phyloP scores from a whole-genome alignment of 2,888 invertebrate genomes.

The Eubasilissa splendida region DNA sequence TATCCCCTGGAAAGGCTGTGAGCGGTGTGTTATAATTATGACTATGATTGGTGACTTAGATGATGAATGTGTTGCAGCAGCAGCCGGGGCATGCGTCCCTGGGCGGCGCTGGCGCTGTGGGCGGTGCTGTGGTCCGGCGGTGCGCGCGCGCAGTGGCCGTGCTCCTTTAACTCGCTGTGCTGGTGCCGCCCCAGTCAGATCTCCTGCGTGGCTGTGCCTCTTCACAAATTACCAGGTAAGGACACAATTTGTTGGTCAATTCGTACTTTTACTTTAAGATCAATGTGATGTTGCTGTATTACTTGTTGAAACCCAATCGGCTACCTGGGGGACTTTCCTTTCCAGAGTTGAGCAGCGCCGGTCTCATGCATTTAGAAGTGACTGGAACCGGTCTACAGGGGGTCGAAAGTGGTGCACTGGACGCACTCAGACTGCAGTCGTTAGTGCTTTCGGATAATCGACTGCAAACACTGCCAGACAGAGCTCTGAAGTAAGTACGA shows the following conservation, averaged over 20 bases:
- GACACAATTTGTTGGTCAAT: too few species aligned
- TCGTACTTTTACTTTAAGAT: too few species aligned
- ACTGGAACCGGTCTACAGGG: constrained; percentile 86
- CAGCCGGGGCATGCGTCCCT: constrained; percentile 57
- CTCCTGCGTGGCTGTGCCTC: constrained; percentile 80
- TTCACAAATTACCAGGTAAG: constrained; percentile 81
- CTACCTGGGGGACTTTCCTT: not conserved
- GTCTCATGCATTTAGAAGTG: constrained; percentile 85
- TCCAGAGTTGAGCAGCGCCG: constrained; percentile 70
- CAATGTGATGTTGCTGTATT: too few species aligned
- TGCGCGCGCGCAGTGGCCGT: constrained; percentile 77
- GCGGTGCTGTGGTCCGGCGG: constrained; percentile 69
- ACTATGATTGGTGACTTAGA: too few species aligned
- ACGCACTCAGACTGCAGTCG: constrained; percentile 83
- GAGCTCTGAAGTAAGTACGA: constrained; percentile 80
- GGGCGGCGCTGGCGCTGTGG: constrained; percentile 49
- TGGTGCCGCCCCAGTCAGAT: constrained; percentile 79
- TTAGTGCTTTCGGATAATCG: constrained; percentile 88
- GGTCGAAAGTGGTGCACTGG: constrained; percentile 86
- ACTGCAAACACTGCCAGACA: constrained; percentile 84
- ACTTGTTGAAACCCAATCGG: too few species aligned
- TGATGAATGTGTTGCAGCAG: constrained; percentile 38
- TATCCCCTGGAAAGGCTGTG: not conserved
- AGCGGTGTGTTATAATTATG: too few species aligned
- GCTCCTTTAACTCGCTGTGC: constrained; percentile 81